Percentiles rank a stretch among this genome's conserved stretches.
Evolutionary conservation across 2,888 invertebrate genomes (phyloP).

Genomic region (Spilarctia lutea): DNA sequence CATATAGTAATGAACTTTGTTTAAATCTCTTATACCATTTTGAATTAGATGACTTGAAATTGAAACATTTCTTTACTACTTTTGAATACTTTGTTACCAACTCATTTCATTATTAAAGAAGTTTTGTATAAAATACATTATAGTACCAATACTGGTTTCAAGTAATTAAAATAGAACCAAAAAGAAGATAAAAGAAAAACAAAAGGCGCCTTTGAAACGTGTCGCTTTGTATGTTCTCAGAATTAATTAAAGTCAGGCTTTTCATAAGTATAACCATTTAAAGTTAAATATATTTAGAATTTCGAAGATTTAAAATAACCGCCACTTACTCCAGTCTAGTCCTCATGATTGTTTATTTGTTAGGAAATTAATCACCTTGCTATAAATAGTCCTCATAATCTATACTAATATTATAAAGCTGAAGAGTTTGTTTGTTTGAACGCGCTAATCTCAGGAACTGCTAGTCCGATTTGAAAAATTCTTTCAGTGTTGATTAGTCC

Average conservation of each 20-base stretch:
- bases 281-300: not conserved
- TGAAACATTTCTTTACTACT: too few relatives aligned
- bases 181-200: slow-evolving; percentile 1
- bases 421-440: too few relatives aligned
- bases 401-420: too few relatives aligned
- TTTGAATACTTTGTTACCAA: not conserved
- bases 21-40: too few relatives aligned
- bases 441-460: too few relatives aligned
- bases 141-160: not conserved
- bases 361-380: not conserved
- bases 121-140: not conserved
- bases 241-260: slow-evolving; percentile 7
- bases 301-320: not conserved
- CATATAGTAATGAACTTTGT: too few relatives aligned
- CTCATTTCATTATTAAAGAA: not conserved
- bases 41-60: too few relatives aligned
- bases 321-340: not conserved
- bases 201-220: slow-evolving; percentile 1
- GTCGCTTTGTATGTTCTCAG: not conserved
- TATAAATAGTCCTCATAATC: not conserved
- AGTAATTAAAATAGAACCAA: not conserved
- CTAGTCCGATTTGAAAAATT: too few relatives aligned
- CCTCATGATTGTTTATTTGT: not conserved
- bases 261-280: not conserved
- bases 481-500: too few relatives aligned